Percentiles rank a stretch among this genome's conserved stretches.
These are phyloP conservation scores for Noctilio leporinus DNA, from an alignment of 2,113 vertebrate genomes.

Conservation along the genomic window DNA sequence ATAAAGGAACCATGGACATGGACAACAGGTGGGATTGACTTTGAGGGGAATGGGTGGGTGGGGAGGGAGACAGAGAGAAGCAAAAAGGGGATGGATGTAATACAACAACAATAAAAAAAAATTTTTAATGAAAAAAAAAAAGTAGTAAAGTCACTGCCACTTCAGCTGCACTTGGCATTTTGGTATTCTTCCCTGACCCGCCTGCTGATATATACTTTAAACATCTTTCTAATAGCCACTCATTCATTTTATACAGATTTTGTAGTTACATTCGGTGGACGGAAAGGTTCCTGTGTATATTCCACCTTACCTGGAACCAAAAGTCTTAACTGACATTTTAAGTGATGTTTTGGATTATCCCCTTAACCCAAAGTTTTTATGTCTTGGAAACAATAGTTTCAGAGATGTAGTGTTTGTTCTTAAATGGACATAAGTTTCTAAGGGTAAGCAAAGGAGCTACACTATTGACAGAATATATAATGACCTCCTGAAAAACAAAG, in stretches of 20 bases:
- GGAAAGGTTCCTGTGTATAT: neutral
- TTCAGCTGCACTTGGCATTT: neutral
- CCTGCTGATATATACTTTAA: neutral
- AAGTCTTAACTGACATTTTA: conserved; percentile 32
- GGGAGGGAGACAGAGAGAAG: no score
- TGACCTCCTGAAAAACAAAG: conserved; percentile 25
- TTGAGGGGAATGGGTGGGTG: no score
- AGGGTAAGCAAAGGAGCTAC: neutral
- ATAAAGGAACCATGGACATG: no score
- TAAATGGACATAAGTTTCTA: conserved; percentile 3
- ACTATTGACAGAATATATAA: conserved; percentile 6
- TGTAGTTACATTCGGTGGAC: neutral
- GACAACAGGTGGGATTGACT: no score
- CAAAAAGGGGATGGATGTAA: no score
- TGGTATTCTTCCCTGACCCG: neutral
- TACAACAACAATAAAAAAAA: no score
- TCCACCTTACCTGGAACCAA: neutral
- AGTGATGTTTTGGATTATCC: neutral
- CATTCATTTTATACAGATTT: conserved; percentile 24
- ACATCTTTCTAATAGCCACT: neutral
- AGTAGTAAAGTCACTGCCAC: neutral
- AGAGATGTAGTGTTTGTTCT: neutral
- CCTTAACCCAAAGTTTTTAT: neutral
- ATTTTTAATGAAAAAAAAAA: no score
- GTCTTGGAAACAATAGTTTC: conserved; percentile 28